phyloP scores from a whole-genome alignment of 35 echinoderm and acorn worm genomes.

The Apostichopus japonicus region DNA sequence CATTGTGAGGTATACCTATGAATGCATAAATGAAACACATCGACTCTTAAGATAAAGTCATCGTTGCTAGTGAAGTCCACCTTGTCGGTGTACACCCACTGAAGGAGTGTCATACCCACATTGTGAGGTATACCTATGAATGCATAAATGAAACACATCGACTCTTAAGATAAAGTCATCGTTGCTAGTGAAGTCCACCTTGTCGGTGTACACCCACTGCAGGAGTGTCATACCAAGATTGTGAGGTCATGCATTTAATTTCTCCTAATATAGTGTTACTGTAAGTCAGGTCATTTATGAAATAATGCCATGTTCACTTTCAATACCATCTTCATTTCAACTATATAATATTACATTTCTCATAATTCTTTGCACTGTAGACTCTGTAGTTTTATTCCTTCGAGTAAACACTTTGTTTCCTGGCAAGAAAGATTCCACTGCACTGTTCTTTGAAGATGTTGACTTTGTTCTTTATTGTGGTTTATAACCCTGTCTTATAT shows the following conservation, averaged over 20 bases:
- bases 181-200: conserved; percentile 64
- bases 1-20: conserved; percentile 85
- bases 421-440: no score
- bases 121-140: conserved; percentile 80
- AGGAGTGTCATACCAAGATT: conserved; percentile 82
- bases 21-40: conserved; percentile 28
- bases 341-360: no score
- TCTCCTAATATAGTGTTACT: no score
- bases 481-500: no score
- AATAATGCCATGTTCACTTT: no score
- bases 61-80: conserved; percentile 74
- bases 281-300: no score
- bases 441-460: no score
- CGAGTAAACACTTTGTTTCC: no score
- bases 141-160: neutral
- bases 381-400: no score
- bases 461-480: no score
- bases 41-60: conserved; percentile 73
- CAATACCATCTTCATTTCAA: no score
- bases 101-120: conserved; percentile 78
- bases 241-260: conserved; percentile 26
- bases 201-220: conserved; percentile 92
- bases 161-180: conserved; percentile 65
- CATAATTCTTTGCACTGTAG: no score
- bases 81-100: conserved; percentile 96